Conservation (phyloP, 2,888 invertebrate genomes). For the Erebia aethiops region DNA sequence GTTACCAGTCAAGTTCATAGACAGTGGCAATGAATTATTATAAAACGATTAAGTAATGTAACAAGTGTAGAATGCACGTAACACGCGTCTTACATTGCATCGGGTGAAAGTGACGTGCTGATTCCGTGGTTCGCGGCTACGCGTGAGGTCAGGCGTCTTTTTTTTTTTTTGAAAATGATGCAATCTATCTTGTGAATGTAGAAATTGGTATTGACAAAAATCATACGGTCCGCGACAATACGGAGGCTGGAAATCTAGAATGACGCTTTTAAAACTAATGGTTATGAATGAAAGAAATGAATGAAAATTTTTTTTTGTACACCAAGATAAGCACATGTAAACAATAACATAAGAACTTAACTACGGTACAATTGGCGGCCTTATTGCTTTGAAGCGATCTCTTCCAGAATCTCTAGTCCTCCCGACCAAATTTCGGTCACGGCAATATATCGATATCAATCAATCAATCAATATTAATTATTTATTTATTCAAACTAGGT, state of each 20-base stretch:
- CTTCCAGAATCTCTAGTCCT: too few species aligned
- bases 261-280: too few species aligned
- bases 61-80: slow-evolving; percentile 51
- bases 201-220: slow-evolving; percentile 5
- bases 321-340: too few species aligned
- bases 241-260: neutral
- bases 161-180: slow-evolving; percentile 26
- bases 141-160: slow-evolving; percentile 29
- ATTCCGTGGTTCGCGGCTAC: slow-evolving; percentile 23
- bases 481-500: too few species aligned
- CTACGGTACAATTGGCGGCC: too few species aligned
- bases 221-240: neutral
- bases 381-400: too few species aligned
- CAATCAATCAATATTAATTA: too few species aligned
- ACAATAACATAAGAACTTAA: too few species aligned
- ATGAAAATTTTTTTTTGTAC: too few species aligned
- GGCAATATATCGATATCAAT: too few species aligned
- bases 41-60: slow-evolving; percentile 67
- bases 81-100: slow-evolving; percentile 41
- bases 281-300: too few species aligned
- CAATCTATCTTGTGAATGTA: slow-evolving; percentile 13
- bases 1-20: slow-evolving; percentile 41
- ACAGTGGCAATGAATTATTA: slow-evolving; percentile 59
- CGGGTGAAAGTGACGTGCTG: slow-evolving; percentile 56
- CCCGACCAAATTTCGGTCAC: too few species aligned